Base-by-base conservation (phyloP, 2,797 vertebrate genomes). In the Ara ararauna region DNA sequence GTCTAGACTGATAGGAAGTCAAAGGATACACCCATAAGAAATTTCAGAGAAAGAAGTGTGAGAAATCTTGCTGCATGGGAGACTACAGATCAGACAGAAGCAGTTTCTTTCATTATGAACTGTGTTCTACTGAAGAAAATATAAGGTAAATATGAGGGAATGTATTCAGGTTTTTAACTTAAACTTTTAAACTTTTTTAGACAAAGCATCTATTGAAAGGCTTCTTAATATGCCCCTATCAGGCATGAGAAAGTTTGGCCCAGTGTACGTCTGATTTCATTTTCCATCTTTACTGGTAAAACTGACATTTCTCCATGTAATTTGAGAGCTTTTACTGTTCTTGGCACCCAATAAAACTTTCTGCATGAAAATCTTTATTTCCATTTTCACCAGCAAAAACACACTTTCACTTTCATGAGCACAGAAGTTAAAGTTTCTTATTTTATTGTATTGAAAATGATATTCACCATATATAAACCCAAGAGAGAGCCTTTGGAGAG, bases 321-420 rank as follows among this genome's bases (percentile, higher is more conserved):
- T 88, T 83, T 83, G 87, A 96, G 93, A 93, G 32, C 30, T 83
- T 87, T 96, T 96, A 95, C 87, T 91, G 77, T 85, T 95, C 75
- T 89, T 96, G 93, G 89, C 85, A 92, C 67, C 26, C 79, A 89
- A 89, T 80, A 95, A 94, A 92, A 87, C 75, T 97, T 94, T 85
- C 90, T 53, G 0, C 87, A 97, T 85, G 76, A 89, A 92, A 95
- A 72, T 42, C 56, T 76, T 73, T 67, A 80, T 85, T 95, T 96
- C 92, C 74, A 53, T 89, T 95, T 96, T 95, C 81, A 77, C 79
- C 89, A 89, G 67, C 77, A 81, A 92, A 96, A 95, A 92, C 81
- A 89, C 38, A 51, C 56, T 89, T 95, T 61, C 78, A 71, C 81
- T 92, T 92, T 80, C 22, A 45, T 92, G 56, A 92, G 72, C 15